Evolutionary conservation across 1,140 invertebrate species (phyloP), one percentile per base, ranked within the genome.

Genomic region (Drosophila neocordata): DNA sequence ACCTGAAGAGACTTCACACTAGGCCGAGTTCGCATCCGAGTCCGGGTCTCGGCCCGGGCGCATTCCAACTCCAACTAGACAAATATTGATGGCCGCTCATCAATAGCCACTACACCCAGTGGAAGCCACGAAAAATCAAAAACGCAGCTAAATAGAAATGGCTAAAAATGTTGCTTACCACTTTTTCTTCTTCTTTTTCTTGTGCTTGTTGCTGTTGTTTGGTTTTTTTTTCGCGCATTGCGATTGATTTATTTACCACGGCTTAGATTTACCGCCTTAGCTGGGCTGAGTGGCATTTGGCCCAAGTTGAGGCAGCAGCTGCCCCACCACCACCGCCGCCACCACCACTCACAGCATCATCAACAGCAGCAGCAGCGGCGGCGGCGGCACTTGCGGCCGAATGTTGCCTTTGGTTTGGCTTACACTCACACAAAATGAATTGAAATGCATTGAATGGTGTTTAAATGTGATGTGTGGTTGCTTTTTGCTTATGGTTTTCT

Each of bases 231-330:
- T 72, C 64, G 71, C 71, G 71, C 76, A 79, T 73, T 88, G 69
- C 82, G 82, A 87, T 87, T 87, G 82, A 87, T 87, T 87, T 87
- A 87, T 87, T 87, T 87, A 87, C 82, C 82, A 88, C 83, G 83
- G 83, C 82, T 87, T 87, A 87, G 82, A 87, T 87, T 87, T 87
- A 87, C 82, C 82, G 82, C 82, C 82, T 82, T 83, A 52, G 66
- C 70, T 31, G 12, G 62, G 62, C 63, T 71, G 82, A 87, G 74
- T 85, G 82, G 83, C 82, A 85, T 85, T 85, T 85, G 87, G 82
- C 83, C 82, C 41, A 48, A 48, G 87, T 87, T 82, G 82, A 88
- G 63, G 63, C 79, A 88, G 79, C 88, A 88, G 82, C 87, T 78
- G 74, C 62, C 35, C 53, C 58, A 44, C 38, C n/a, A n/a, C 24